Percentiles rank a stretch among this genome's conserved stretches.
phyloP scores from a whole-genome alignment of 2,113 vertebrate genomes.

The Caranx melampygus region DNA sequence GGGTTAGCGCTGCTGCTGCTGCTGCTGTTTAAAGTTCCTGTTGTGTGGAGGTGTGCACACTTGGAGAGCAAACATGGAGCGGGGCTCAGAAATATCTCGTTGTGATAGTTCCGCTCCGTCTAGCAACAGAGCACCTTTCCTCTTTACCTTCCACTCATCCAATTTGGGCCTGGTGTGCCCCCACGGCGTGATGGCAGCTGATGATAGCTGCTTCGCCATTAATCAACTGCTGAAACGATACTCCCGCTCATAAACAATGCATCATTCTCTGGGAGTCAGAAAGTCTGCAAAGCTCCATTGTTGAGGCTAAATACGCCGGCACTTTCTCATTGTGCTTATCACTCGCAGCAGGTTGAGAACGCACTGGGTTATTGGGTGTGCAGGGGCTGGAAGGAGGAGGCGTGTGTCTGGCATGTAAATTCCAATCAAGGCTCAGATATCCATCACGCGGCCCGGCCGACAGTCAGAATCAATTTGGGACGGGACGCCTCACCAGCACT shows the following conservation, averaged over 20 bases:
- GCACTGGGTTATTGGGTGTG: slow-evolving; percentile 61
- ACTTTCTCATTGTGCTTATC: slow-evolving; percentile 67
- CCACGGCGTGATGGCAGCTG: slow-evolving; percentile 48
- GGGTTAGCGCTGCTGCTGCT: slow-evolving; percentile 5
- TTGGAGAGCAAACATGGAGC: slow-evolving; percentile 44
- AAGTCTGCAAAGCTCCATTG: slow-evolving; percentile 47
- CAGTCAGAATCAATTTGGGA: slow-evolving; percentile 75
- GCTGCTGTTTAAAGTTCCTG: slow-evolving; percentile 38
- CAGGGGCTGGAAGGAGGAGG: slow-evolving; percentile 23
- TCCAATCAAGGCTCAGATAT: slow-evolving; percentile 74
- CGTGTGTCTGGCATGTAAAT: slow-evolving; percentile 76
- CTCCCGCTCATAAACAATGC: slow-evolving; percentile 65
- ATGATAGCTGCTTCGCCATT: slow-evolving; percentile 58
- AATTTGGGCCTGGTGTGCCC: slow-evolving; percentile 54
- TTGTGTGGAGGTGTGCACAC: slow-evolving; percentile 46
- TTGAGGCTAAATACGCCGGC: slow-evolving; percentile 60
- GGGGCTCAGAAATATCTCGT: slow-evolving; percentile 47
- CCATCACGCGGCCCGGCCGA: slow-evolving; percentile 65
- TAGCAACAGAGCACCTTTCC: slow-evolving; percentile 51
- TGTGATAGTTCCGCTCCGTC: slow-evolving; percentile 59
- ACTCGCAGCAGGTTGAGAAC: slow-evolving; percentile 69
- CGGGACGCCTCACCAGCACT: slow-evolving; percentile 51
- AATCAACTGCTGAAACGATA: slow-evolving; percentile 69
- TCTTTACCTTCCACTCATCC: slow-evolving; percentile 51
- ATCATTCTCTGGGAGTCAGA: slow-evolving; percentile 55